Evolutionary conservation across 2,113 vertebrate species (phyloP).

Genomic region (Pelecanus crispus): DNA sequence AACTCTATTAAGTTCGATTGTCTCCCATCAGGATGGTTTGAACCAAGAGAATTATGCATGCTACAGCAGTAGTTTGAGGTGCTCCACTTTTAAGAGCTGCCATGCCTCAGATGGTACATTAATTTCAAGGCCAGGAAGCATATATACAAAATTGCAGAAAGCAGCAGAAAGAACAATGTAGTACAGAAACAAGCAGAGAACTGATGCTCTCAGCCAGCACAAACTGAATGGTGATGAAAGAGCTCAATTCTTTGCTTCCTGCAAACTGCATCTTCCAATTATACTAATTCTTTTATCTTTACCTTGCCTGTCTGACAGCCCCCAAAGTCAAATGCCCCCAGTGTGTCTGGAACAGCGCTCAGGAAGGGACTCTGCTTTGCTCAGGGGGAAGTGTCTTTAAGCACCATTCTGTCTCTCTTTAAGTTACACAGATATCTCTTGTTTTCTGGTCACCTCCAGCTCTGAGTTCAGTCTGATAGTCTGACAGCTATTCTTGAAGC

Average conservation of each 20-base stretch:
- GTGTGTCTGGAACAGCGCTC: accelerated
- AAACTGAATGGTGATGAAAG: accelerated
- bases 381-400: neutral
- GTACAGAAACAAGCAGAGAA: neutral
- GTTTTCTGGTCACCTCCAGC: constrained; percentile 11
- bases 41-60: neutral
- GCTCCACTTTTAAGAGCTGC: neutral
- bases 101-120: neutral
- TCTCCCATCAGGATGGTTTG: neutral
- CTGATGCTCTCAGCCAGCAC: neutral
- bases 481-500: neutral
- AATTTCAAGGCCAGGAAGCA: neutral
- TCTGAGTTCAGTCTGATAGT: neutral
- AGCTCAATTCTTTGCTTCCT: neutral
- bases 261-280: neutral
- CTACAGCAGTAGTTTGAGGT: neutral
- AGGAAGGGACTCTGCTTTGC: neutral
- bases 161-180: neutral
- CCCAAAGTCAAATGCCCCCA: neutral
- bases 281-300: constrained; percentile 3
- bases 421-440: constrained; percentile 7
- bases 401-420: neutral
- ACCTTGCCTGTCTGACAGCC: neutral
- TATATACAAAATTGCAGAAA: neutral
- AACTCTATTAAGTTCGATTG: neutral